Base-by-base conservation (phyloP, 2,113 vertebrate genomes). In the Aspiorhynchus laticeps region DNA sequence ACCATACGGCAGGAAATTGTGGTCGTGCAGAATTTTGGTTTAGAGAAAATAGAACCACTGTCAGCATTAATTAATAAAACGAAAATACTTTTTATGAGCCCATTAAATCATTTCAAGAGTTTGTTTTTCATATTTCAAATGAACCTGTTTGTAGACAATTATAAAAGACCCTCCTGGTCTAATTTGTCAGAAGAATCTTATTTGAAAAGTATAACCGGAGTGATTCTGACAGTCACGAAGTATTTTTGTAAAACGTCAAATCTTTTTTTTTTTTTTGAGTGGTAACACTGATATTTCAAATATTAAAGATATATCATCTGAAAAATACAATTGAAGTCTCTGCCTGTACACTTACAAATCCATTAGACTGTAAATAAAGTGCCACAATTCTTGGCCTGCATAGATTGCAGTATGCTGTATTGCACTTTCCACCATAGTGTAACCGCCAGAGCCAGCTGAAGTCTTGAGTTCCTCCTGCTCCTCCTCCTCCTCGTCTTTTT, bases 331-430 rank as follows among this genome's bases (percentile, higher is more conserved):
- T 90, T 90, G 78, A 93, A 87, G 91, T 94, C 94, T 95, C 91
- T 91, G 93, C 92, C 93, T 94, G 93, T 94, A 95, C 93, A 95
- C 90, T 93, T 93, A 95, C 91, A 95, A 94, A 94, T 93, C 91
- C 92, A 90, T 87, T 91, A 91, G 91, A 95, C 93, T 93, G 93
- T 93, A 95, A 95, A 94, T 95, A 95, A 95, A 94, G 93, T 94
- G 94, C 94, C 93, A 93, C 93, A 90, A 92, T 94, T 95, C 93
- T 95, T 95, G 95, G 93, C 94, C 94, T 95, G 95, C 95, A 96
- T 95, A 95, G 94, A 93, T 94, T 95, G 94, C 95, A 95, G 94
- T 94, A 91, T 93, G 93, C 91, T 88, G 92, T 95, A 94, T 95
- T 95, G 94, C 94, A 95, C 95, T 91, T 94, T 93, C 91, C 92